Evolutionary conservation across 2,797 vertebrate genomes (phyloP).

Genomic region (Semotilus atromaculatus): DNA sequence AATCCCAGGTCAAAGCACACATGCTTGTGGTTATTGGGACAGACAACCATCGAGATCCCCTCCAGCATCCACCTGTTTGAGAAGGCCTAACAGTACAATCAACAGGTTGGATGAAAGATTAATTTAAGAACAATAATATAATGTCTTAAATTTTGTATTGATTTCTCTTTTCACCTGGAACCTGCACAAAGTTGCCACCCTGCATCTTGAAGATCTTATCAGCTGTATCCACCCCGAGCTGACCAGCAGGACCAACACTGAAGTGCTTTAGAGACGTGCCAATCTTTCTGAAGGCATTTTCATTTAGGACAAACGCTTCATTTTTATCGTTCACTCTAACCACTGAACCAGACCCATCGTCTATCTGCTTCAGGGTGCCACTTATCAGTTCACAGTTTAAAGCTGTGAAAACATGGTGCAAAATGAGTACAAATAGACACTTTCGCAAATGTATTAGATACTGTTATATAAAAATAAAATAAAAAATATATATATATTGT

Average conservation of each 20-base stretch:
- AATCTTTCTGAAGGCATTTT: not conserved
- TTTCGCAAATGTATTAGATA: too few relatives aligned
- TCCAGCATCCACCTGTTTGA: conserved; percentile 65
- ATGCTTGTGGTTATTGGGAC: too few relatives aligned
- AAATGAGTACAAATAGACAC: not conserved
- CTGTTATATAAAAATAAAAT: too few relatives aligned
- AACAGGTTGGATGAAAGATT: not conserved
- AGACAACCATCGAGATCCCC: too few relatives aligned
- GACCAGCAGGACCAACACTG: conserved; percentile 53
- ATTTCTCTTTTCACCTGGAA: conserved; percentile 31
- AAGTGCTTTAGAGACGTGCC: conserved; percentile 22
- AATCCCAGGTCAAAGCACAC: too few relatives aligned
- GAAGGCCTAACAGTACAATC: conserved; percentile 21
- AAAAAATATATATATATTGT: too few relatives aligned
- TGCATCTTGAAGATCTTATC: conserved; percentile 40
- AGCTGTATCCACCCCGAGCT: conserved; percentile 12
- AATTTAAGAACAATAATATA: not conserved
- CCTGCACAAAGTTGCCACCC: not conserved
- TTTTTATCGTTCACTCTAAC: too few relatives aligned
- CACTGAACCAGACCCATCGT: conserved; percentile 47
- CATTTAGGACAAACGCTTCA: too few relatives aligned
- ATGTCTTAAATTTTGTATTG: not conserved
- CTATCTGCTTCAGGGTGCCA: conserved; percentile 52
- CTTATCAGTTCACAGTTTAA: not conserved
- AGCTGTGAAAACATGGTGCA: not conserved